These are phyloP conservation scores for Caenorhabditis briggsae DNA, from an alignment of 1,140 invertebrate species.

Conservation along the genomic window DNA sequence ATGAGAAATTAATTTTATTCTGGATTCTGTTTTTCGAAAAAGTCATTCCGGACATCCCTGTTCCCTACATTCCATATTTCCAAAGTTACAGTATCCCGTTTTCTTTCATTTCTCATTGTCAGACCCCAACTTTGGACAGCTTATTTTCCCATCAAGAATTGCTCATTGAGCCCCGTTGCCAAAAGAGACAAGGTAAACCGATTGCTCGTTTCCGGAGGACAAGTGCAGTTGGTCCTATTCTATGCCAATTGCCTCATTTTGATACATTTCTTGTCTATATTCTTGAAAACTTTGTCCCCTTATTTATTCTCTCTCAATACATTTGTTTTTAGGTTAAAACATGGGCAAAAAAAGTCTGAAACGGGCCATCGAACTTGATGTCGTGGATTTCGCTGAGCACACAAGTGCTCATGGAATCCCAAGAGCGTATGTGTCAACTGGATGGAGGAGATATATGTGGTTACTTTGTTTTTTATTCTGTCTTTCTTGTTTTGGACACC, in stretches of 20 bases:
- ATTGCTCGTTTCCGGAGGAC: conserved; percentile 36
- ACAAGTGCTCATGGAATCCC: conserved; percentile 68
- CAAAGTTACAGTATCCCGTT: too few species aligned
- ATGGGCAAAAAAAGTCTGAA: conserved; percentile 9
- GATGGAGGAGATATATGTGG: conserved; percentile 64
- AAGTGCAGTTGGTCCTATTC: conserved; percentile 23
- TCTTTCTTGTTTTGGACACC: conserved; percentile 60
- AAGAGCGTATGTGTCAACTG: conserved; percentile 62
- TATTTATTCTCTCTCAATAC: neutral
- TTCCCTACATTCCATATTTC: too few species aligned
- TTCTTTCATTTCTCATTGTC: too few species aligned
- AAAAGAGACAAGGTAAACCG: conserved; percentile 24
- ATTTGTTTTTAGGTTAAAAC: neutral
- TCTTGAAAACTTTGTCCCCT: neutral
- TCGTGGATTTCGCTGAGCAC: conserved; percentile 50
- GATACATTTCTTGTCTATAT: conserved; percentile 4
- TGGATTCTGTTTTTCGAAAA: too few species aligned
- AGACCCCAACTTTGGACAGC: neutral
- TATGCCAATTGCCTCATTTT: conserved; percentile 17
- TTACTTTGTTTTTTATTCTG: conserved; percentile 66
- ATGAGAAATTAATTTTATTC: too few species aligned
- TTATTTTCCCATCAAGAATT: conserved; percentile 35
- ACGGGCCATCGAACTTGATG: conserved; percentile 28
- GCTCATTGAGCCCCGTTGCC: conserved; percentile 2
- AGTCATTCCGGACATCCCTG: too few species aligned